These are phyloP conservation scores for Acronicta leporina DNA, from an alignment of 2,888 invertebrate species.

Conservation along the genomic window DNA sequence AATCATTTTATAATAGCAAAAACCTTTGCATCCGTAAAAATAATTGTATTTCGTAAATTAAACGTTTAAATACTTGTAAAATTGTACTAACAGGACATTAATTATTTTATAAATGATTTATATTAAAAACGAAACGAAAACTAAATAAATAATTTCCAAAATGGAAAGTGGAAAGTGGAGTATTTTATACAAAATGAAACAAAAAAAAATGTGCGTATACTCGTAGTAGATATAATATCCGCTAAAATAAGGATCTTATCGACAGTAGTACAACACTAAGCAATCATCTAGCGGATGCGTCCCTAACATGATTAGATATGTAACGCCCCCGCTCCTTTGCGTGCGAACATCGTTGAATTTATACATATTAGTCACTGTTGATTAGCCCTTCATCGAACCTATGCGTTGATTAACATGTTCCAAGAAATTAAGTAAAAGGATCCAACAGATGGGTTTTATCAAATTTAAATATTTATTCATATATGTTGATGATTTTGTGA, in stretches of 20 bases:
- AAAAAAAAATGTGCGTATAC: too few species aligned
- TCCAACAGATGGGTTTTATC: background rate
- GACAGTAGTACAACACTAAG: constrained; percentile 48
- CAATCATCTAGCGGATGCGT: constrained; percentile 50
- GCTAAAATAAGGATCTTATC: constrained; percentile 25
- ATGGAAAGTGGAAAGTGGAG: too few species aligned
- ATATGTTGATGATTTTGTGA: background rate
- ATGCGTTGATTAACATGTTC: constrained; percentile 21
- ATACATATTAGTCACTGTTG: constrained; percentile 67
- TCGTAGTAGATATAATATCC: too few species aligned
- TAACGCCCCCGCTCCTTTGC: constrained; percentile 53
- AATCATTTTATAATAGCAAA: too few species aligned
- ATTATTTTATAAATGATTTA: too few species aligned
- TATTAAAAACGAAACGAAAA: too few species aligned
- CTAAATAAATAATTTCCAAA: too few species aligned
- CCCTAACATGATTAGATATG: constrained; percentile 70
- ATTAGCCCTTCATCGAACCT: constrained; percentile 50
- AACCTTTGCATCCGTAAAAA: too few species aligned
- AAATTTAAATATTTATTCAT: background rate
- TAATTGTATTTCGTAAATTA: too few species aligned
- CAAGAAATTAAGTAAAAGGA: background rate
- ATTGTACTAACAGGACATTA: too few species aligned
- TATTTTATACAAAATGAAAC: too few species aligned
- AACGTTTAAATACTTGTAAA: too few species aligned
- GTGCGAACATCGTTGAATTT: constrained; percentile 62